phyloP scores from a whole-genome alignment of 2,888 invertebrate species.

The Tetheella fluctuosa region DNA sequence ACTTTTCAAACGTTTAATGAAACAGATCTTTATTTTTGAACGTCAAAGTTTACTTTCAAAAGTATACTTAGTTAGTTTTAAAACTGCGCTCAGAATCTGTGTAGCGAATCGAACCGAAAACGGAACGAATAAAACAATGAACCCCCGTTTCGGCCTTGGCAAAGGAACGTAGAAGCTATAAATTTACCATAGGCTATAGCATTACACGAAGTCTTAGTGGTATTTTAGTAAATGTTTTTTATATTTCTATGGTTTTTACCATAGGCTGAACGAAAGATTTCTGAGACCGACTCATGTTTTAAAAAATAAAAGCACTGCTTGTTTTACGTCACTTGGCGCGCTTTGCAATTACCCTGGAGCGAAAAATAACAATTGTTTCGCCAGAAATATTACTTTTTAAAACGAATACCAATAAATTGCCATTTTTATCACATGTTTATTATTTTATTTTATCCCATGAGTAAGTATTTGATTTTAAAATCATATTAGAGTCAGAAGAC shows the following conservation, averaged over 20 bases:
- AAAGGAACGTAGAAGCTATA: constrained; percentile 6
- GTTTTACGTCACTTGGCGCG: constrained; percentile 1
- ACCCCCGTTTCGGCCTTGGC: constrained; percentile 44
- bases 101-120: constrained; percentile 49
- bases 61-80: neutral
- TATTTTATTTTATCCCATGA: neutral
- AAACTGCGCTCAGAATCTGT: constrained; percentile 23
- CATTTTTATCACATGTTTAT: constrained; percentile 5
- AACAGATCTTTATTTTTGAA: constrained; percentile 31
- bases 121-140: constrained; percentile 62
- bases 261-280: neutral
- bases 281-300: constrained; percentile 1
- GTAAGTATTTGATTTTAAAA: constrained; percentile 1
- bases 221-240: constrained; percentile 3
- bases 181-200: constrained; percentile 5
- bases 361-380: constrained; percentile 7
- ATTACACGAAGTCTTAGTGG: neutral
- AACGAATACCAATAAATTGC: neutral
- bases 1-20: constrained; percentile 22
- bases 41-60: constrained; percentile 16
- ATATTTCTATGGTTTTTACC: no score
- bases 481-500: neutral
- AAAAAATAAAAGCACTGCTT: constrained; percentile 6
- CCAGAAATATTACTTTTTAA: constrained; percentile 4
- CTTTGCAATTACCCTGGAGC: constrained; percentile 7